These are phyloP conservation scores for Patella caerulea DNA, from an alignment of 2,888 invertebrate species.

Conservation along the genomic window DNA sequence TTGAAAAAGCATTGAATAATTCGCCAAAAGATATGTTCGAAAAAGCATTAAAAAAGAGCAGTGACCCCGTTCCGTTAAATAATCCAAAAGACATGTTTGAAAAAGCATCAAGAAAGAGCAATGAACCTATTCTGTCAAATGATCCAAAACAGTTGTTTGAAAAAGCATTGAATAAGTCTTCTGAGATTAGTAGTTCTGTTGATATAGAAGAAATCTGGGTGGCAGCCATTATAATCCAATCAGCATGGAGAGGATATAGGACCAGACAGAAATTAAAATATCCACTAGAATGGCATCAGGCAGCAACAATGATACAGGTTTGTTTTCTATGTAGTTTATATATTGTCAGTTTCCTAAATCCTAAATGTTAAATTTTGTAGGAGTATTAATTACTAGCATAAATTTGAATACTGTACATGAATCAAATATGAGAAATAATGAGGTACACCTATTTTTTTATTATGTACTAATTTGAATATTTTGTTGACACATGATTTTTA, in stretches of 20 bases:
- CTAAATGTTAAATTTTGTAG: not conserved
- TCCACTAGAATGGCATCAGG: constrained; percentile 39
- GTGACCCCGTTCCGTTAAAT: constrained; percentile 19
- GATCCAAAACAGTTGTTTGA: constrained; percentile 55
- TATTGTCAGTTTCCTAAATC: not conserved
- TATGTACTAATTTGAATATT: too few species aligned
- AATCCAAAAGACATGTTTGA: constrained; percentile 56
- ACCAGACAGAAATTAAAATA: constrained; percentile 33
- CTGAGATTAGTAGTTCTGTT: not conserved
- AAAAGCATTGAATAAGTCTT: constrained; percentile 32
- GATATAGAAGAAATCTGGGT: constrained; percentile 24
- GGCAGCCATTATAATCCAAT: constrained; percentile 52
- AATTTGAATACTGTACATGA: too few species aligned
- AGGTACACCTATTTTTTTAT: too few species aligned
- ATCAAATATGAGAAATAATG: too few species aligned
- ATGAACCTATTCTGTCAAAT: constrained; percentile 18
- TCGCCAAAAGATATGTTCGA: constrained; percentile 10
- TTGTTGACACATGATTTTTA: too few species aligned
- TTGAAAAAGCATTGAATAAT: not conserved
- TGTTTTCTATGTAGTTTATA: not conserved
- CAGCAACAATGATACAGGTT: constrained; percentile 59
- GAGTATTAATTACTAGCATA: too few species aligned
- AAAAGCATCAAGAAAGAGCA: constrained; percentile 33
- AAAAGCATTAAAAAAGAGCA: not conserved
- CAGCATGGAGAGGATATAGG: constrained; percentile 48